These are phyloP conservation scores for Punctoribates punctum DNA, from an alignment of 2,888 invertebrate species.

Conservation along the genomic window DNA sequence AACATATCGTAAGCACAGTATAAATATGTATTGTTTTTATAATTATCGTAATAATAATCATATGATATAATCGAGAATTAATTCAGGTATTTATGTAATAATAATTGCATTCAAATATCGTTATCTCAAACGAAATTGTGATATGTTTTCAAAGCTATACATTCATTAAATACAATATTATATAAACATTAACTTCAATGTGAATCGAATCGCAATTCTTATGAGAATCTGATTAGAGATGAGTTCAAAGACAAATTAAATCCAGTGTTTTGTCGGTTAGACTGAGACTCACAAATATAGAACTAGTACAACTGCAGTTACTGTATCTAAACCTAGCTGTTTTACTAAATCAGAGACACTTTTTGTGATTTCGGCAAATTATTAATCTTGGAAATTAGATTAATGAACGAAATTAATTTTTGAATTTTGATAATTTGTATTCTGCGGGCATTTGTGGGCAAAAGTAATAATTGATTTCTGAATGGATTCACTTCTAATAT, in stretches of 20 bases:
- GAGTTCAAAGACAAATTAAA: too few relatives aligned
- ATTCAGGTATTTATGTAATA: constrained; percentile 9
- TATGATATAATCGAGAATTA: not conserved
- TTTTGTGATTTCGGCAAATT: too few relatives aligned
- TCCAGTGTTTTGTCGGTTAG: too few relatives aligned
- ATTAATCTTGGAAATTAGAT: too few relatives aligned
- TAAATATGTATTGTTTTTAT: constrained; percentile 15
- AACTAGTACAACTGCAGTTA: too few relatives aligned
- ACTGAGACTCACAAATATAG: too few relatives aligned
- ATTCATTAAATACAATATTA: not conserved
- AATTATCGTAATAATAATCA: not conserved
- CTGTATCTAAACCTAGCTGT: too few relatives aligned
- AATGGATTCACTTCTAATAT: not conserved
- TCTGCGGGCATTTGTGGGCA: not conserved
- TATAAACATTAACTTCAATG: not conserved
- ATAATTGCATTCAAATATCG: constrained; percentile 15
- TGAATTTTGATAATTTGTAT: too few relatives aligned
- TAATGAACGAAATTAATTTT: too few relatives aligned
- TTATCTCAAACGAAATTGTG: not conserved
- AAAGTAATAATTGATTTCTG: not conserved
- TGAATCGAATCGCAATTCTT: not conserved
- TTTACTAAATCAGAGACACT: too few relatives aligned
- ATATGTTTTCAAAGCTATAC: constrained; percentile 24
- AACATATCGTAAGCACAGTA: not conserved
- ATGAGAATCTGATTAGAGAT: too few relatives aligned